These are phyloP conservation scores for Zoanthus gigantus DNA, from an alignment of 92 coral and sea anemone genomes.

Conservation along the genomic window DNA sequence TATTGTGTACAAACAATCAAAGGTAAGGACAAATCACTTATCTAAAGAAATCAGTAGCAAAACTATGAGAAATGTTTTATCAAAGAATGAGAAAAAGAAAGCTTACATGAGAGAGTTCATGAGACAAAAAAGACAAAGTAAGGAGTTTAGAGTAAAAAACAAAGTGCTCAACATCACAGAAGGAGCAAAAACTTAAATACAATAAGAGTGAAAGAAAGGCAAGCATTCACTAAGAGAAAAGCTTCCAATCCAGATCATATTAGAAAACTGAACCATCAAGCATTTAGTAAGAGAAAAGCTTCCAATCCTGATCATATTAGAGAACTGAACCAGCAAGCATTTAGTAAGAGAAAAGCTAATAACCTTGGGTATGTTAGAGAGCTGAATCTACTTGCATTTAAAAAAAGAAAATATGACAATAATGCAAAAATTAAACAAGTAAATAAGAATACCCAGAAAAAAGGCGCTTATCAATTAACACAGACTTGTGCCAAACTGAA, in stretches of 20 bases:
- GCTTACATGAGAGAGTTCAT: constrained; percentile 56
- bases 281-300: background rate
- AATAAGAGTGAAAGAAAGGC: background rate
- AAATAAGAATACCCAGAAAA: no score
- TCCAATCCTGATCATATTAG: background rate
- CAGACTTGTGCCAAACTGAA: background rate
- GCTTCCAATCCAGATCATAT: background rate
- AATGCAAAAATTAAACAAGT: no score
- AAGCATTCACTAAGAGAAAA: background rate
- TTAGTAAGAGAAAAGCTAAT: no score
- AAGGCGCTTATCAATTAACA: background rate
- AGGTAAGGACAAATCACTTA: constrained; percentile 15
- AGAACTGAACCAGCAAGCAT: background rate
- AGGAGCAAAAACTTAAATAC: background rate
- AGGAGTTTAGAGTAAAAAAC: constrained; percentile 47
- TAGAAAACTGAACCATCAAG: background rate
- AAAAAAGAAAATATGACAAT: background rate
- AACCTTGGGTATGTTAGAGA: background rate
- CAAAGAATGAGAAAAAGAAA: constrained; percentile 41
- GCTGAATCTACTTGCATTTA: background rate
- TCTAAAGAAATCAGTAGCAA: background rate
- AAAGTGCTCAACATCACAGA: constrained; percentile 45
- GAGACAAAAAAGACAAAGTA: constrained; percentile 41
- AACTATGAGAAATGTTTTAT: constrained; percentile 1
- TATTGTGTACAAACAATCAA: constrained; percentile 9